Percentiles rank a stretch among this genome's conserved stretches.
These are phyloP conservation scores for Machaerirhynchus nigripectus DNA, from an alignment of 2,113 vertebrate genomes.

Conservation along the genomic window DNA sequence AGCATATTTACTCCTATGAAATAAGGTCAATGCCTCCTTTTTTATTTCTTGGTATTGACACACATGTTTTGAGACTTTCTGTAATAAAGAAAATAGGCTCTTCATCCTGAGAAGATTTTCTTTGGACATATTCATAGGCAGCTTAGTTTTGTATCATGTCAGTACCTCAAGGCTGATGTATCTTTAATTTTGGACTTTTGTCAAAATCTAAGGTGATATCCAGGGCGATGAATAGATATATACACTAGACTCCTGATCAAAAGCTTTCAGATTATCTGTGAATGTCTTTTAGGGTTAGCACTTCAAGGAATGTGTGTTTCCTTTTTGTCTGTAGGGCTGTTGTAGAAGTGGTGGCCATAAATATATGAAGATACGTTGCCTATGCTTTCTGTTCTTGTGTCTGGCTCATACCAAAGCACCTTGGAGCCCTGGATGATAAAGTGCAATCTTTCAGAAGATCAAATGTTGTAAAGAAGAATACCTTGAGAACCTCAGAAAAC, in stretches of 20 bases:
- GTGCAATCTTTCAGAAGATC: neutral
- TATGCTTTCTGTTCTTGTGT: neutral
- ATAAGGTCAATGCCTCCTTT: neutral
- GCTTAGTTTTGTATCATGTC: neutral
- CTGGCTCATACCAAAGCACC: neutral
- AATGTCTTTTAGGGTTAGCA: neutral
- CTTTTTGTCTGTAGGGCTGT: neutral
- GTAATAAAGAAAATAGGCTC: neutral
- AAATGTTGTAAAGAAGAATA: neutral
- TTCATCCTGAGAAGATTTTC: neutral
- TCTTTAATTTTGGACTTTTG: neutral
- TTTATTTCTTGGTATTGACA: neutral
- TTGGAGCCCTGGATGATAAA: neutral
- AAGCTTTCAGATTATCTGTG: neutral
- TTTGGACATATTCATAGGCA: neutral
- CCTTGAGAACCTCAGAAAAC: neutral
- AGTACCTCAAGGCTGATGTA: neutral
- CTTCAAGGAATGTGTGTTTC: neutral
- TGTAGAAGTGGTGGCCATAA: neutral
- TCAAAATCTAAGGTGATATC: neutral
- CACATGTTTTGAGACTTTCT: neutral
- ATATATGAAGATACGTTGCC: neutral
- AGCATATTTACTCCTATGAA: neutral
- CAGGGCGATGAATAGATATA: neutral
- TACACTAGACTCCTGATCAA: neutral